Conservation (phyloP, 2,113 vertebrate species). For the Peromyscus maniculatus region DNA sequence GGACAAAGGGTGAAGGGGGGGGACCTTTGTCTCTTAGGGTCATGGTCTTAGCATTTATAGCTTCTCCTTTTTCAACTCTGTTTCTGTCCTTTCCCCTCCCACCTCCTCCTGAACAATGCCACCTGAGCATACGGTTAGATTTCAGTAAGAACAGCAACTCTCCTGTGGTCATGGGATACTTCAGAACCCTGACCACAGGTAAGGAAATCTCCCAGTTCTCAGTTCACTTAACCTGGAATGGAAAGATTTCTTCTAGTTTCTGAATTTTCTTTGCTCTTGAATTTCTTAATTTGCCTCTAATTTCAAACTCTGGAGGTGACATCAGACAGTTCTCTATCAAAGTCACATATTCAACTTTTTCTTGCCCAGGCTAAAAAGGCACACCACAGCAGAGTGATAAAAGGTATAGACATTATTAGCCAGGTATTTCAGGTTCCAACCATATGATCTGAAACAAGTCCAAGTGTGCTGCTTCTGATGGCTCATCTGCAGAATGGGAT, state of each 20-base stretch:
- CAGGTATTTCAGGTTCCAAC: background rate
- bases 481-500: background rate
- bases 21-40: background rate
- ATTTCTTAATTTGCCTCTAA: background rate
- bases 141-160: background rate
- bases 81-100: background rate
- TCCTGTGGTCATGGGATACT: background rate
- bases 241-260: background rate
- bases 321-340: background rate
- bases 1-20: background rate
- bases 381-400: background rate
- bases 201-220: background rate
- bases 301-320: background rate
- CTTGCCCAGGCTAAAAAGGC: background rate
- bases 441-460: background rate
- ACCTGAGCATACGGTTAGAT: no score
- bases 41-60: background rate
- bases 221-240: background rate
- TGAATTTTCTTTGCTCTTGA: background rate
- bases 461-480: background rate
- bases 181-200: rapidly evolving
- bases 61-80: background rate
- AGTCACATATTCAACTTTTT: background rate
- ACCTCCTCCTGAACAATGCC: background rate
- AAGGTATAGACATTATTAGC: background rate